Evolutionary conservation across 2,797 vertebrate genomes (phyloP).

Genomic region (Macroramphosus scolopax): DNA sequence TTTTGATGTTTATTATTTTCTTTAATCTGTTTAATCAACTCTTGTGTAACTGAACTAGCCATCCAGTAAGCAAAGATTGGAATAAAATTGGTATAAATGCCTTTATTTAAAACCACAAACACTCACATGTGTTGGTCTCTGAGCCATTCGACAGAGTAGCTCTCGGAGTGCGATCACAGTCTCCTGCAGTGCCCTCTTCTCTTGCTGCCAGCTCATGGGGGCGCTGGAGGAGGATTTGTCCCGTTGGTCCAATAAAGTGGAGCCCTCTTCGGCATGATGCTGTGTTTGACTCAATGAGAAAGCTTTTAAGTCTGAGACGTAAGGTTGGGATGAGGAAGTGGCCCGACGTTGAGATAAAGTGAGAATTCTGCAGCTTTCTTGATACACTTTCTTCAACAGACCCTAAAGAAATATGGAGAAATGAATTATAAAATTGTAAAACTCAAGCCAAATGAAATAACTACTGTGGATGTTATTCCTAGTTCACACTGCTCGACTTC

Average conservation of each 20-base stretch:
- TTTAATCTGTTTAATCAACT: no score
- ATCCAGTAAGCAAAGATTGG: no score
- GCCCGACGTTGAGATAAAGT: slow-evolving; percentile 82
- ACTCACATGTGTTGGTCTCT: slow-evolving; percentile 81
- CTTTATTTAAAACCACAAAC: no score
- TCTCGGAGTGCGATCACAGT: slow-evolving; percentile 83
- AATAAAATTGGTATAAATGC: no score
- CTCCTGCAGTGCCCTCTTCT: slow-evolving; percentile 82
- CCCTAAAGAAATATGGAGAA: slow-evolving; percentile 62
- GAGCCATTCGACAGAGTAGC: slow-evolving; percentile 80
- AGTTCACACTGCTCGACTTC: no score
- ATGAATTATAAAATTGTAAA: no score
- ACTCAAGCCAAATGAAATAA: no score
- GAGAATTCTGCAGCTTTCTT: slow-evolving; percentile 88
- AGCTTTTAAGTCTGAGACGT: slow-evolving; percentile 34
- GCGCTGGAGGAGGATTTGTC: slow-evolving; percentile 44
- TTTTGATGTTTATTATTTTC: no score
- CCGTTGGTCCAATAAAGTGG: slow-evolving; percentile 31
- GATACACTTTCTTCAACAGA: slow-evolving; percentile 87
- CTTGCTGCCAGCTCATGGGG: slow-evolving; percentile 80
- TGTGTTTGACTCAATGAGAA: slow-evolving; percentile 47
- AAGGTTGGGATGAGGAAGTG: slow-evolving; percentile 29
- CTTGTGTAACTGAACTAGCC: no score
- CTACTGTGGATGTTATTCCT: no score
- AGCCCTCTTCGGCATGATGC: slow-evolving; percentile 26